A percentile compares a stretch with the other conserved stretches of the same genome.
Evolutionary conservation across 2,113 vertebrate species (phyloP).

Genomic region (Stigmatopora nigra): DNA sequence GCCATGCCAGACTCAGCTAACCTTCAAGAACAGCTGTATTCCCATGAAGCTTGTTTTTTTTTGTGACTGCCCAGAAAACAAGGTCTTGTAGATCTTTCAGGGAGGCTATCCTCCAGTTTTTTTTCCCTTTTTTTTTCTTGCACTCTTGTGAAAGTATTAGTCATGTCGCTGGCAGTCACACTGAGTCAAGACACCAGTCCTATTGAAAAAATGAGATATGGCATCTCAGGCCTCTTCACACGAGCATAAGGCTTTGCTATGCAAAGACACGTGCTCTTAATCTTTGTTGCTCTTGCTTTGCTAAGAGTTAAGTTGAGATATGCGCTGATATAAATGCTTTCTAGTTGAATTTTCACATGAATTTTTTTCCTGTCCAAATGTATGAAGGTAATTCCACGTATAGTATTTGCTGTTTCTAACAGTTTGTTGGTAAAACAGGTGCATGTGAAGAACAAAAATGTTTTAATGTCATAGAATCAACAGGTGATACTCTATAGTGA

Average conservation of each 20-base stretch:
- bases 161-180: slow-evolving; percentile 58
- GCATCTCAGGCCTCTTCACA: slow-evolving; percentile 58
- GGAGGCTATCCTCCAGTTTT: slow-evolving; percentile 28
- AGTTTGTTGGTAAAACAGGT: background rate
- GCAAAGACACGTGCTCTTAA: slow-evolving; percentile 29
- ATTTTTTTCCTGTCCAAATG: background rate
- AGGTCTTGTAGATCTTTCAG: slow-evolving; percentile 37
- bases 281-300: slow-evolving; percentile 29
- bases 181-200: slow-evolving; percentile 55
- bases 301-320: slow-evolving; percentile 12
- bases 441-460: background rate
- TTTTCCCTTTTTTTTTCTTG: slow-evolving; percentile 7
- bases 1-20: slow-evolving; percentile 10
- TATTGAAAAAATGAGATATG: slow-evolving; percentile 58
- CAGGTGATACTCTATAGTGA: slow-evolving; percentile 26
- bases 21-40: slow-evolving; percentile 34
- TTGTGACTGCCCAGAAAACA: slow-evolving; percentile 29
- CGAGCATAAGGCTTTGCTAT: slow-evolving; percentile 44
- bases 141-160: slow-evolving; percentile 51
- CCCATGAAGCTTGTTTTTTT: slow-evolving; percentile 28
- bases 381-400: slow-evolving; percentile 7
- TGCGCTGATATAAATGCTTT: slow-evolving; percentile 1
- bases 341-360: background rate
- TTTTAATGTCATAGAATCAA: background rate
- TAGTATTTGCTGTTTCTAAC: slow-evolving; percentile 5